A percentile compares a stretch with the other conserved stretches of the same genome.
These are phyloP conservation scores for Cottoperca gobio DNA, from an alignment of 2,797 vertebrate genomes.

Conservation along the genomic window DNA sequence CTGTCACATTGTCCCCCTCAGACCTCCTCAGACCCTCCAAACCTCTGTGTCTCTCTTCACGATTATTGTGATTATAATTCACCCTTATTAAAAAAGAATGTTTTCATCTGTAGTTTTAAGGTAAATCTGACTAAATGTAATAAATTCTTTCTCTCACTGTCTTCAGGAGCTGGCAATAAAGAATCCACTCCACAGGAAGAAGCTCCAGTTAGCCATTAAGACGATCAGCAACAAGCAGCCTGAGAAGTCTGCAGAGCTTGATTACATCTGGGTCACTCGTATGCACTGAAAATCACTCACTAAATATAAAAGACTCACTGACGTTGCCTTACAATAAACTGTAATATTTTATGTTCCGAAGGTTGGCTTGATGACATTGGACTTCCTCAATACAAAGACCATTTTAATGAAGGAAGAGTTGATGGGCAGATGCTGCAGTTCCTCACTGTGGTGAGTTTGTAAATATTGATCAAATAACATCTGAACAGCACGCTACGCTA, in stretches of 20 bases:
- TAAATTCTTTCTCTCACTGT: neutral
- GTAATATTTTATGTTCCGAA: slow-evolving; percentile 55
- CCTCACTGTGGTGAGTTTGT: slow-evolving; percentile 92
- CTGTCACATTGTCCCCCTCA: slow-evolving; percentile 36
- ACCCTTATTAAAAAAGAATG: too few species aligned
- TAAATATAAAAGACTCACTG: neutral
- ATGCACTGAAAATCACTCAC: slow-evolving; percentile 67
- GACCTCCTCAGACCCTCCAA: neutral
- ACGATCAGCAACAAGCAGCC: slow-evolving; percentile 86
- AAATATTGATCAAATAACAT: neutral
- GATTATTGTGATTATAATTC: slow-evolving; percentile 7
- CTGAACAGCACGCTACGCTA: neutral
- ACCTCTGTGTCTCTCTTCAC: neutral
- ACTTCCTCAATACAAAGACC: slow-evolving; percentile 98
- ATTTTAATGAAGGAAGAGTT: slow-evolving; percentile 94
- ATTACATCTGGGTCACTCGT: slow-evolving; percentile 98
- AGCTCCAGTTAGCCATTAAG: slow-evolving; percentile 92
- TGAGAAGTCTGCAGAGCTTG: slow-evolving; percentile 91
- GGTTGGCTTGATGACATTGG: slow-evolving; percentile 99
- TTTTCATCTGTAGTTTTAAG: slow-evolving; percentile 58
- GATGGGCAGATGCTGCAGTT: slow-evolving; percentile 96
- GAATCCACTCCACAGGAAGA: slow-evolving; percentile 95
- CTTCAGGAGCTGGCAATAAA: slow-evolving; percentile 92
- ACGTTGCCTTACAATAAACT: neutral
- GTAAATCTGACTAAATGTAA: neutral